Evolutionary conservation across 2,888 invertebrate species (phyloP).

Genomic region (Drosophila pullipes): DNA sequence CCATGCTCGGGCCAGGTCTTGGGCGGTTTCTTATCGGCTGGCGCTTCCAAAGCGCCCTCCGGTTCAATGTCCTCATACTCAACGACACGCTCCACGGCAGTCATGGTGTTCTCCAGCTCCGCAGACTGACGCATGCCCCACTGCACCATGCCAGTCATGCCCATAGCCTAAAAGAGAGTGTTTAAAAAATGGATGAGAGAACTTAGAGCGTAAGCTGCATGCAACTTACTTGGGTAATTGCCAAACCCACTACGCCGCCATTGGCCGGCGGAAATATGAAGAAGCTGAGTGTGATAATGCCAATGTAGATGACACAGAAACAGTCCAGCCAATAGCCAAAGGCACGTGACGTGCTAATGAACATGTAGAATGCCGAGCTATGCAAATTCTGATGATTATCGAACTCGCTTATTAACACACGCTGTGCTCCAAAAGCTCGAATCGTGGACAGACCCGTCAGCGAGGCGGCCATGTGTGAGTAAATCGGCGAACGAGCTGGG

Average conservation of each 20-base stretch:
- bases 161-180: slow-evolving; percentile 86
- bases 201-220: neutral
- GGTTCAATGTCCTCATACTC: slow-evolving; percentile 88
- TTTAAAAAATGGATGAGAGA: neutral
- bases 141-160: slow-evolving; percentile 88
- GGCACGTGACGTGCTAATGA: slow-evolving; percentile 95
- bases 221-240: slow-evolving; percentile 88
- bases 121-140: slow-evolving; percentile 98
- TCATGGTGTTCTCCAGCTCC: slow-evolving; percentile 95
- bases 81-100: slow-evolving; percentile 93
- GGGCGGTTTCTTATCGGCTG: slow-evolving; percentile 88
- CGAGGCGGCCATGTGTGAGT: slow-evolving; percentile 95
- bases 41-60: slow-evolving; percentile 88
- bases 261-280: slow-evolving; percentile 89
- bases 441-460: slow-evolving; percentile 96
- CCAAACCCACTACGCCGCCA: slow-evolving; percentile 91
- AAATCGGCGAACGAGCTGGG: slow-evolving; percentile 95
- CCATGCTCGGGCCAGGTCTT: slow-evolving; percentile 91
- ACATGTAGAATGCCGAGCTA: slow-evolving; percentile 96
- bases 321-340: slow-evolving; percentile 97
- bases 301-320: slow-evolving; percentile 94
- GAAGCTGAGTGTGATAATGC: slow-evolving; percentile 93
- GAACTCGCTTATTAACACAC: slow-evolving; percentile 91
- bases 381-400: slow-evolving; percentile 94
- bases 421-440: slow-evolving; percentile 93